Evolutionary conservation across 2,113 vertebrate genomes (phyloP).

Genomic region (Herpetotheres cachinnans): DNA sequence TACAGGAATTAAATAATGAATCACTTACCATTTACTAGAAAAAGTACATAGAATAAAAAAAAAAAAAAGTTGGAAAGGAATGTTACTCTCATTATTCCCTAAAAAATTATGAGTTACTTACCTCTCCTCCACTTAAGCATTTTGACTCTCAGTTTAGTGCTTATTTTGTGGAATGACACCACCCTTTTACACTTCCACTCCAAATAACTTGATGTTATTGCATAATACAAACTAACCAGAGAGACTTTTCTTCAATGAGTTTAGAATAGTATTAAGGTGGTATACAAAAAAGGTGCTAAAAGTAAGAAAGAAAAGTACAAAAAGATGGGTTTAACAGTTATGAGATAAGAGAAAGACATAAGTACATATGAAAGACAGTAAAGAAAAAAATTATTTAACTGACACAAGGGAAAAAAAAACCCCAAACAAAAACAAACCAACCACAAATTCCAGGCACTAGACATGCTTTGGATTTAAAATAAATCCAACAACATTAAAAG

Average conservation of each 20-base stretch:
- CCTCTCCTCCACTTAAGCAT: background rate
- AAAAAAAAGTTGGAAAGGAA: background rate
- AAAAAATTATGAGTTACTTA: background rate
- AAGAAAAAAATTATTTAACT: background rate
- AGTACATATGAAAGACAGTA: background rate
- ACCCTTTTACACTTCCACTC: background rate
- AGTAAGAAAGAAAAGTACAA: background rate
- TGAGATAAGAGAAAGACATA: background rate
- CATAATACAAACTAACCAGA: background rate
- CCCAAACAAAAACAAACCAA: accelerated
- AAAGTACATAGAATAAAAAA: background rate
- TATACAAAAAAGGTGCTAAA: background rate
- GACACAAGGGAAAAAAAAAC: background rate
- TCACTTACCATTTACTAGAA: background rate
- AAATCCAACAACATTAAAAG: background rate
- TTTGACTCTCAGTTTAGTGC: background rate
- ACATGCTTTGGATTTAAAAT: background rate
- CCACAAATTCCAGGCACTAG: background rate
- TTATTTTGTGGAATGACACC: background rate
- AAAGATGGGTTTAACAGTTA: background rate
- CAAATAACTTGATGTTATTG: background rate
- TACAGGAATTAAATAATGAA: background rate
- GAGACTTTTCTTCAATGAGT: background rate
- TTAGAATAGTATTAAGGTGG: background rate
- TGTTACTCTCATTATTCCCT: background rate